A percentile compares a stretch with the other conserved stretches of the same genome.
phyloP scores from a whole-genome alignment of 1,140 invertebrate species.

The Aphidius gifuensis region DNA sequence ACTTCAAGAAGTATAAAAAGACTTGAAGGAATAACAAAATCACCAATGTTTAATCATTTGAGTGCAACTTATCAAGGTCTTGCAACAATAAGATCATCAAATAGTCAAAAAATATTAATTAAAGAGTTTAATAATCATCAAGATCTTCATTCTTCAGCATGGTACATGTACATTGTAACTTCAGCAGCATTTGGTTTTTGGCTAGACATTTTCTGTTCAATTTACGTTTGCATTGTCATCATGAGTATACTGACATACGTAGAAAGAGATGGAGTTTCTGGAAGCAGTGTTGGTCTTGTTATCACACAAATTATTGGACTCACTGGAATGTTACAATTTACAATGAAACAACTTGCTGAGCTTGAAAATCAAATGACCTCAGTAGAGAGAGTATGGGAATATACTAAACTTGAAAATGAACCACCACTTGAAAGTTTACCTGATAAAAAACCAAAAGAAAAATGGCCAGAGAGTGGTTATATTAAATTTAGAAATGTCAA shows the following conservation, averaged over 20 bases:
- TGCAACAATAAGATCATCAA: constrained; percentile 83
- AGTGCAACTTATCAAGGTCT: constrained; percentile 74
- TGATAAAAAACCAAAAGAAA: constrained; percentile 61
- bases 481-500: constrained; percentile 60
- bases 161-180: constrained; percentile 67
- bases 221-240: constrained; percentile 59
- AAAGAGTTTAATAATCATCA: constrained; percentile 71
- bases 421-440: constrained; percentile 61
- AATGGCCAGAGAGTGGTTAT: constrained; percentile 72
- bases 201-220: constrained; percentile 67
- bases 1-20: constrained; percentile 70
- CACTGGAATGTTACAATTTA: constrained; percentile 70
- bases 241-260: constrained; percentile 42
- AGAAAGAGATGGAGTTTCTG: constrained; percentile 50
- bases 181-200: constrained; percentile 66
- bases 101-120: constrained; percentile 73
- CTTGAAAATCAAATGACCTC: constrained; percentile 78
- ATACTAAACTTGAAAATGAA: constrained; percentile 64
- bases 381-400: constrained; percentile 76
- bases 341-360: constrained; percentile 70
- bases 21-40: constrained; percentile 64
- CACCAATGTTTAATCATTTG: constrained; percentile 69
- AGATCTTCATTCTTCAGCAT: constrained; percentile 64
- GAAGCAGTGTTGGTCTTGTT: constrained; percentile 60
- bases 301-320: constrained; percentile 58